Percentiles rank a stretch among this genome's conserved stretches.
Conservation (phyloP, 2,797 vertebrate species). For the Pipistrellus kuhlii region DNA sequence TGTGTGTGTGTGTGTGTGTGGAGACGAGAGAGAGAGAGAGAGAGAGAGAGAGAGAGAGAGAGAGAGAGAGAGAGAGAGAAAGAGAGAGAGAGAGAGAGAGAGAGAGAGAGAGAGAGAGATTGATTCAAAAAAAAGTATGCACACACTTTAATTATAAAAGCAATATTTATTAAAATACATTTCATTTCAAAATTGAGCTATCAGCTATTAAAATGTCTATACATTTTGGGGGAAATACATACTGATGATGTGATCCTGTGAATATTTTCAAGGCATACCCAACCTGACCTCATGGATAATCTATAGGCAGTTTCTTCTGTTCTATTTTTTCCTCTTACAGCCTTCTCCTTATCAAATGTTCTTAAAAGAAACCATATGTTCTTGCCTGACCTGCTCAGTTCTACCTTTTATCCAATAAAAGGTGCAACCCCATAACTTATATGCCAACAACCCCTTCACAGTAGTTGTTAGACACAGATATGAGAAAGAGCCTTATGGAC, state of each 20-base stretch:
- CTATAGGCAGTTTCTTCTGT: not conserved
- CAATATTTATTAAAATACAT: too few species aligned
- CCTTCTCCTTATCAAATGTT: not conserved
- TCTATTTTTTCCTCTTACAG: conserved; percentile 1
- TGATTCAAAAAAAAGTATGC: too few species aligned
- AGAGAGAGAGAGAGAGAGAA: too few species aligned
- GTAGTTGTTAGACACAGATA: not conserved
- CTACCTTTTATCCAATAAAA: not conserved
- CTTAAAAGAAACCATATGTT: conserved; percentile 5
- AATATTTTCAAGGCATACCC: conserved; percentile 9
- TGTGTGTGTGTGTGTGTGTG: too few species aligned
- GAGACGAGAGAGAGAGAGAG: too few species aligned
- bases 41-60: too few species aligned
- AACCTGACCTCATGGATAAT: not conserved
- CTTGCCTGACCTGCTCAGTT: not conserved
- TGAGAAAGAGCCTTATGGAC: not conserved
- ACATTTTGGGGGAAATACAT: not conserved
- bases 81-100: too few species aligned
- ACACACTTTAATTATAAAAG: too few species aligned
- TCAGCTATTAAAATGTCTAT: too few species aligned
- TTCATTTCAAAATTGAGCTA: too few species aligned
- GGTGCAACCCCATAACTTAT: not conserved
- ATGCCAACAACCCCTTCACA: not conserved
- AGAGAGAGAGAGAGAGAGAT: too few species aligned
- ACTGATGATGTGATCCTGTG: not conserved